Evolutionary conservation across 2,888 invertebrate genomes (phyloP).

Genomic region (Cephus nigrinus): DNA sequence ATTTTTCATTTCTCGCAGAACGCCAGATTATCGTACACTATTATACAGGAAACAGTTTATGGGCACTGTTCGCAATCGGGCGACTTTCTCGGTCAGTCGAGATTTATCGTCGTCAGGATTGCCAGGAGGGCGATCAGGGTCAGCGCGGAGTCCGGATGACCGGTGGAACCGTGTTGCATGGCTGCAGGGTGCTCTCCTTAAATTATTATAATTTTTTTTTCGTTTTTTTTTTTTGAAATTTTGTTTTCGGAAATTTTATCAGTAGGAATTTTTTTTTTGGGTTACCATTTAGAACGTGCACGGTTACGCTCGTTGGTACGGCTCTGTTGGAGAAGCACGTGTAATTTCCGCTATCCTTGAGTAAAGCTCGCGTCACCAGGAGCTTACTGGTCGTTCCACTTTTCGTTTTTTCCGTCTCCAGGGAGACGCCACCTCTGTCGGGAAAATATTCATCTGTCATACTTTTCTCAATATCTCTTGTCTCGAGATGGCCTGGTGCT

Average conservation of each 20-base stretch:
- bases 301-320: slow-evolving; percentile 61
- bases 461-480: too few species aligned
- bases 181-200: slow-evolving; percentile 59
- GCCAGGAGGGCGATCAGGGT: slow-evolving; percentile 26
- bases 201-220: slow-evolving; percentile 18
- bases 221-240: not conserved
- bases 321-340: slow-evolving; percentile 88
- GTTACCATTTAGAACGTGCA: slow-evolving; percentile 59
- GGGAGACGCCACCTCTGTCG: slow-evolving; percentile 82
- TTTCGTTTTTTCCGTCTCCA: slow-evolving; percentile 85
- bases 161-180: slow-evolving; percentile 52
- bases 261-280: not conserved
- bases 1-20: too few species aligned
- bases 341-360: slow-evolving; percentile 88
- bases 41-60: too few species aligned
- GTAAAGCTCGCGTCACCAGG: slow-evolving; percentile 83
- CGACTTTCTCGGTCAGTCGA: too few species aligned
- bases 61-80: too few species aligned
- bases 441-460: not conserved
- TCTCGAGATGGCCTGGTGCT: too few species aligned
- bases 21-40: too few species aligned
- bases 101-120: slow-evolving; percentile 28
- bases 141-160: too few species aligned
- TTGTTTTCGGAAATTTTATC: slow-evolving; percentile 42
- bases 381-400: slow-evolving; percentile 83